Percentiles rank a stretch among this genome's conserved stretches.
phyloP scores from a whole-genome alignment of 2,888 invertebrate species.

The Epinotia nisella region DNA sequence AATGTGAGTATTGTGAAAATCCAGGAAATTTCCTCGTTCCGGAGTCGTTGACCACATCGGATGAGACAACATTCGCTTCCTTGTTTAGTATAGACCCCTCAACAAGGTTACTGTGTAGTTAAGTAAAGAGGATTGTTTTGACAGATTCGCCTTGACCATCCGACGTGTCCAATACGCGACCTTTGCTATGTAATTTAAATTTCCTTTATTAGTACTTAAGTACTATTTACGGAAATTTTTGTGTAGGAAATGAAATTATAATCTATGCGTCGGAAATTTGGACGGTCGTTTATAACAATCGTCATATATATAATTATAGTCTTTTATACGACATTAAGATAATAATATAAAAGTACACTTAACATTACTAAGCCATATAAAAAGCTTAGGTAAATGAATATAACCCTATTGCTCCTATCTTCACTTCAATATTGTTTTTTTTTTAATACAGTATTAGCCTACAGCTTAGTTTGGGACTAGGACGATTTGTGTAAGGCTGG shows the following conservation, averaged over 20 bases:
- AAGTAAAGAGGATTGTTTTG: conserved; percentile 59
- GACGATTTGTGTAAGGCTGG: background rate
- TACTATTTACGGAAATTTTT: conserved; percentile 28
- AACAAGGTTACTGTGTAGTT: conserved; percentile 42
- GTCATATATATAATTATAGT: no score
- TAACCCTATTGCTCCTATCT: no score
- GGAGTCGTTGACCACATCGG: conserved; percentile 59
- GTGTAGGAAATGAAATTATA: conserved; percentile 26
- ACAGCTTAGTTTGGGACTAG: background rate
- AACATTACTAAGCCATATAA: no score
- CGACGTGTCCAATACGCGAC: conserved; percentile 62
- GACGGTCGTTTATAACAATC: background rate
- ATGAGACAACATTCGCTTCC: conserved; percentile 51
- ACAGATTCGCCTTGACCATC: conserved; percentile 66
- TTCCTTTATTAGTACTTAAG: conserved; percentile 42
- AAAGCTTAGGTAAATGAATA: no score
- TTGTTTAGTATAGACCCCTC: conserved; percentile 50
- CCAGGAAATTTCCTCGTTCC: conserved; percentile 61
- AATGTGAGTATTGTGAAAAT: conserved; percentile 23
- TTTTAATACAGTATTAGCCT: background rate
- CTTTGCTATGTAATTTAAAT: conserved; percentile 60
- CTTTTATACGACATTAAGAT: no score
- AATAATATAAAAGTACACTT: no score
- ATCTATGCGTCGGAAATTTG: conserved; percentile 7
- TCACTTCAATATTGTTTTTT: background rate